These are phyloP conservation scores for Mnemiopsis leidyi DNA, from an alignment of 37 sponge, comb jelly and placozoan species.

Conservation along the genomic window DNA sequence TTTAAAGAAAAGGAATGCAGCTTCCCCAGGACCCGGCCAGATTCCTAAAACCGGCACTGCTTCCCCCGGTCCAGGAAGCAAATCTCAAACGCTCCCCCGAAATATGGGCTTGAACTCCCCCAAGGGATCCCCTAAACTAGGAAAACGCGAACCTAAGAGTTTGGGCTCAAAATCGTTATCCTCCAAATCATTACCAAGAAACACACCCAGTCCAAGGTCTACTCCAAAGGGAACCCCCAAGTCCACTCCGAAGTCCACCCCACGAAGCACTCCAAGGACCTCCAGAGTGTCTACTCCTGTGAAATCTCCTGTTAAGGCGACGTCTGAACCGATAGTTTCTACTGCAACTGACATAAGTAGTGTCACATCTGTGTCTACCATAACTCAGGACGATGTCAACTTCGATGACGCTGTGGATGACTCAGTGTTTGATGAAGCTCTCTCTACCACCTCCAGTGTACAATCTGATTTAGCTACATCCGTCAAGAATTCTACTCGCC, in stretches of 20 bases:
- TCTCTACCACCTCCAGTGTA: not conserved
- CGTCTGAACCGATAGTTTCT: not conserved
- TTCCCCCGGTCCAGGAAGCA: not conserved
- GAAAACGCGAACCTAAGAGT: not conserved
- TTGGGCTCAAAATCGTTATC: not conserved
- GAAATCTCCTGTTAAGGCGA: not conserved
- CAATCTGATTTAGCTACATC: not conserved
- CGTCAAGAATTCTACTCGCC: not conserved
- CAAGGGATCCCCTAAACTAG: not conserved
- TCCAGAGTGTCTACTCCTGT: not conserved
- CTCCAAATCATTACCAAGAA: not conserved
- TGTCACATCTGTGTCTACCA: not conserved
- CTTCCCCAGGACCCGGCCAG: too few relatives aligned
- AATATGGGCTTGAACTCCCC: not conserved
- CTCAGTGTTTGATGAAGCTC: not conserved
- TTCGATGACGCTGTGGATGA: not conserved
- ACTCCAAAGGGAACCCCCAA: not conserved
- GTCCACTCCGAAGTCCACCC: not conserved
- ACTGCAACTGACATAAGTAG: not conserved
- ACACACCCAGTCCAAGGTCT: not conserved
- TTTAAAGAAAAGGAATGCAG: not conserved
- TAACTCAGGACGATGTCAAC: not conserved
- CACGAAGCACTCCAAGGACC: not conserved
- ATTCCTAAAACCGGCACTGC: not conserved
- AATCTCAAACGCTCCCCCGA: not conserved